phyloP scores from a whole-genome alignment of 2,888 invertebrate genomes.

The Slavum lentiscoides region DNA sequence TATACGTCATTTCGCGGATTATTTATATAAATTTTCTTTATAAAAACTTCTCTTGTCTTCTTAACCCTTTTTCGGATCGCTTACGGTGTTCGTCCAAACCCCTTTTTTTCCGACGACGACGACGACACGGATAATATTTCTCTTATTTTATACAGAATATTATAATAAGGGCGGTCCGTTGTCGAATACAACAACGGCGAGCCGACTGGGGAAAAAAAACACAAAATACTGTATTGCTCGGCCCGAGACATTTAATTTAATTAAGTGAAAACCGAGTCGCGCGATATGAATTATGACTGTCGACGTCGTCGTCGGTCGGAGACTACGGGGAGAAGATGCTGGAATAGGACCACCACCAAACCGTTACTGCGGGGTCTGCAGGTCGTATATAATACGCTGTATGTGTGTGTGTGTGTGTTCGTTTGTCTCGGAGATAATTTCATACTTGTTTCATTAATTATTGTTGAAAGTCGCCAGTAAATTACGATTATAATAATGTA shows the following conservation, averaged over 20 bases:
- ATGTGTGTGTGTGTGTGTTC: no score
- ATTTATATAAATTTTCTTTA: background rate
- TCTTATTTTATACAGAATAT: background rate
- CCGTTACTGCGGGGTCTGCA: no score
- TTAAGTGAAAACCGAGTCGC: conserved; percentile 41
- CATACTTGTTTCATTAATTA: conserved; percentile 39
- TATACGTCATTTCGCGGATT: conserved; percentile 28
- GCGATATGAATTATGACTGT: conserved; percentile 22
- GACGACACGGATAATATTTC: conserved; percentile 5
- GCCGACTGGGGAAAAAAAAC: background rate
- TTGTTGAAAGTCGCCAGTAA: conserved; percentile 37
- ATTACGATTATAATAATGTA: conserved; percentile 23
- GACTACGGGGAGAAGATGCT: no score
- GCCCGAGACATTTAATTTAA: conserved; percentile 36
- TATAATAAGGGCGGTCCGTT: no score
- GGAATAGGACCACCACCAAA: no score
- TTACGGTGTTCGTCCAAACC: conserved; percentile 20
- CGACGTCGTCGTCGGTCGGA: background rate
- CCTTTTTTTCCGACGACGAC: background rate
- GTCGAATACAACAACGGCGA: no score
- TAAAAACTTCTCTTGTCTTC: background rate
- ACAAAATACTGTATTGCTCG: background rate
- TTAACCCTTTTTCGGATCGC: conserved; percentile 36
- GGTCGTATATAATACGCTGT: no score
- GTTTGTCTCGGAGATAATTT: conserved; percentile 25